Evolutionary conservation across 2,113 vertebrate genomes (phyloP), one percentile per base, ranked within the genome.

Genomic region (Oceanites oceanicus): DNA sequence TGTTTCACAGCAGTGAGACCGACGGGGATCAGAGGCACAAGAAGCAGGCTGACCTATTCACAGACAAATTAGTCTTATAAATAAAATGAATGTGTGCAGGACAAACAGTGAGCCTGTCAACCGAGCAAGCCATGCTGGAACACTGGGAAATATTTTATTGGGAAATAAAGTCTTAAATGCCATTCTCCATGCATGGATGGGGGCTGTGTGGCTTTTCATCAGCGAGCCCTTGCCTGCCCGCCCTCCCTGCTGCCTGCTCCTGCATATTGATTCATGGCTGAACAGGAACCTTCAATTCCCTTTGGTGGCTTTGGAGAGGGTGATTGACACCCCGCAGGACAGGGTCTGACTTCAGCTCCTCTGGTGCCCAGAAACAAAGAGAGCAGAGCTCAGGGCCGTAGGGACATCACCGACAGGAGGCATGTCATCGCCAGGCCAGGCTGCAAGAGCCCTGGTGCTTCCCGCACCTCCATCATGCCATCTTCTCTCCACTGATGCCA

Each of bases 151-250:
- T 93, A 74, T 88, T 92, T 95, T 84, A 95, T 73, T 95, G 80
- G 77, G 80, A 91, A 84, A 83, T 93, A 84, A 94, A 92, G 34
- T 27, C 84, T 73, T 62, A 82, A 97, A 91, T 87, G 91, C 84
- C 90, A 93, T 86, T 94, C 66, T 75, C 65, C 83, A 71, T 79
- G 85, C 94, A 73, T 42, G 72, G 77, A 34, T 52, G 32, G 63
- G 77, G 53, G 75, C 56, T 66, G 88, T 47, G 80, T 75, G 58
- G 66, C 71, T 95, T 77, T 95, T 59, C 84, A 68, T 83, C 88
- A 80, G 86, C 1, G 5, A 83, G 88, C 75, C 62, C 49, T 63
- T 49, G 80, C 45, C 38, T 21, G 27, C 21, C 19, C 2, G 3
- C 27, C 23, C 45, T 59, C 78, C 68, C 49, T 0, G 0, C 79